Percentiles rank a stretch among this genome's conserved stretches.
Conservation (phyloP, 2,888 invertebrate species). For the Drosophila mimetica region DNA sequence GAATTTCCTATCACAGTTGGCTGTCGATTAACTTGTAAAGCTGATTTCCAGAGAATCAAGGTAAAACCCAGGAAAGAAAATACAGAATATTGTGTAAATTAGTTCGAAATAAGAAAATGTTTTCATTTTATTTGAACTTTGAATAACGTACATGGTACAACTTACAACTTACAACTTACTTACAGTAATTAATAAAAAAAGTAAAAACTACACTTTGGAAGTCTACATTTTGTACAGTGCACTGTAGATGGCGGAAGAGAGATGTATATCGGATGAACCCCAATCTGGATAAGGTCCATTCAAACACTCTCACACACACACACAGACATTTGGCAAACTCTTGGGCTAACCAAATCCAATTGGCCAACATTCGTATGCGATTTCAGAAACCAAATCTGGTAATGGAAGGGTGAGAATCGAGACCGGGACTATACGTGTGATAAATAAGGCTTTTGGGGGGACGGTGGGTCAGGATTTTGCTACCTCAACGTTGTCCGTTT, state of each 20-base stretch:
- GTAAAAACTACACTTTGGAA: too few species aligned
- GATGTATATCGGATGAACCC: slow-evolving; percentile 8
- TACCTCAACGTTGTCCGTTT: slow-evolving; percentile 43
- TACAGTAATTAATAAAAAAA: too few species aligned
- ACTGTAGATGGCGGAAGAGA: slow-evolving; percentile 10
- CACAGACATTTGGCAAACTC: slow-evolving; percentile 11
- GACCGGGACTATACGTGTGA: slow-evolving; percentile 53
- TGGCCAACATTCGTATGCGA: slow-evolving; percentile 72
- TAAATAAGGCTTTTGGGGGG: slow-evolving; percentile 70
- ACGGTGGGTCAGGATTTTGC: slow-evolving; percentile 7
- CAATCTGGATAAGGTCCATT: slow-evolving; percentile 27
- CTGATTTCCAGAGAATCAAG: neutral
- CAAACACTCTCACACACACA: slow-evolving; percentile 19
- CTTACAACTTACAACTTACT: too few species aligned
- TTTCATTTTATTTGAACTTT: too few species aligned
- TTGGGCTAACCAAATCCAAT: slow-evolving; percentile 69
- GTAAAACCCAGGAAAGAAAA: neutral
- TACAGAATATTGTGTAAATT: too few species aligned
- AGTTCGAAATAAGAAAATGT: too few species aligned
- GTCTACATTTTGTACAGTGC: too few species aligned
- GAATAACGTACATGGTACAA: too few species aligned
- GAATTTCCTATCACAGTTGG: neutral
- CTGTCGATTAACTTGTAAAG: neutral
- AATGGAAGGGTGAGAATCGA: slow-evolving; percentile 38
- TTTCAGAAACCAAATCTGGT: slow-evolving; percentile 67